Base-by-base conservation (phyloP, 1,140 invertebrate genomes). In the Catajapyx aquilonaris region DNA sequence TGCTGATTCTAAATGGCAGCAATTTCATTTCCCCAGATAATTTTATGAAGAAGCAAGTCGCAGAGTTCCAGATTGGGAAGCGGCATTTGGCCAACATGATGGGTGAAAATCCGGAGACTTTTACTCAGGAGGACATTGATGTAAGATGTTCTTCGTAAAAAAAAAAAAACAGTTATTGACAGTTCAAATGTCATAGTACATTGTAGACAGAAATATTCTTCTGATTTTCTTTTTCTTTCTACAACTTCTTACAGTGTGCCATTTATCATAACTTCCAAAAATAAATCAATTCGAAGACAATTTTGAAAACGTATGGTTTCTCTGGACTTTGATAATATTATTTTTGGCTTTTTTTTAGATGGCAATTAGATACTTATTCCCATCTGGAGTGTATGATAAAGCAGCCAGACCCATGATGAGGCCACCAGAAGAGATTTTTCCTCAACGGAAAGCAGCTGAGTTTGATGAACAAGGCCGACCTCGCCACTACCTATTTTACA, bases 41-140 rank as follows among this genome's bases (percentile, higher is more conserved):
- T 46, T 87, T 93, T 51, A 81, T 96, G 65, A 69, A 76, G 48
- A 66, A 72, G 43, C 72, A 95, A 58, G 64, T 67, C 33, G 49
- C 69, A 38, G 79, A 91, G 47, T 98, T 76, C 59, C 72, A 87
- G 51, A 74, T 90, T 50, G 93, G 94, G 9, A 86, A 81, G 55
- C 61, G 87, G 18, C 87, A 98, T 64, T 66, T 98, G 37, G 93
- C 93, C 4, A 96, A 96, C 56, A 97, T 98, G 69, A 98, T 98
- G 93, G 88, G 90, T 2, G 70, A 76, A 55, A 76, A 95, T 65
- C 70, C 76, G 1, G 76, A 85, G 44, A 73, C 65, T 7, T 84
- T 97, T 53, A 81, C 79, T 0, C 79, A 94, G 56, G 64, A 73
- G 44, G 78, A 94, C 55, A 68, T 95, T 11, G 69, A 94, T 64